These are phyloP conservation scores for Artibeus lituratus DNA, from an alignment of 2,797 vertebrate genomes.

Conservation along the genomic window DNA sequence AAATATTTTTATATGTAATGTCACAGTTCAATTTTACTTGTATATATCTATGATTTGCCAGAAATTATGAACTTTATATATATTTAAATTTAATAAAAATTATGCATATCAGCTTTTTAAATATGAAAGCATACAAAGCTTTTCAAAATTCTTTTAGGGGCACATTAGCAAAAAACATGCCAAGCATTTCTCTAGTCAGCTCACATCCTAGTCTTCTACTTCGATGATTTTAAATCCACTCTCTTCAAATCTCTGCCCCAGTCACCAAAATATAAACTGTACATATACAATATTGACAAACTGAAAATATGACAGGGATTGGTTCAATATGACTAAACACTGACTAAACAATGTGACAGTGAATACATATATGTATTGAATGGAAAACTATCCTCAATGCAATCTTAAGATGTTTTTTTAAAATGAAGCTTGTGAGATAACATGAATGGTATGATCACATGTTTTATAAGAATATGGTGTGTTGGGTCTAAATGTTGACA, in stretches of 20 bases:
- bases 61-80: neutral
- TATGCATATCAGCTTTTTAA: neutral
- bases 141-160: too few relatives aligned
- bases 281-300: neutral
- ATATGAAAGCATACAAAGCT: neutral
- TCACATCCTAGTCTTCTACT: neutral
- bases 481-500: neutral
- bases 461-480: neutral
- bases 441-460: neutral
- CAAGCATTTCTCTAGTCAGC: neutral
- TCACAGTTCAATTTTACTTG: neutral
- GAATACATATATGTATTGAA: neutral
- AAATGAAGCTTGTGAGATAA: neutral
- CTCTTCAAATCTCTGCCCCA: neutral
- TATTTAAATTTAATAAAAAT: conserved; percentile 13
- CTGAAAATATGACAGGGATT: neutral
- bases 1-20: neutral
- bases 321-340: neutral
- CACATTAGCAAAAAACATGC: neutral
- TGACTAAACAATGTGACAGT: neutral
- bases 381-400: neutral
- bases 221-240: neutral
- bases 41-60: neutral
- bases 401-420: neutral
- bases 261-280: neutral